Percentiles rank a stretch among this genome's conserved stretches.
Conservation (phyloP, 2,797 vertebrate genomes). For the Tenualosa ilisha region DNA sequence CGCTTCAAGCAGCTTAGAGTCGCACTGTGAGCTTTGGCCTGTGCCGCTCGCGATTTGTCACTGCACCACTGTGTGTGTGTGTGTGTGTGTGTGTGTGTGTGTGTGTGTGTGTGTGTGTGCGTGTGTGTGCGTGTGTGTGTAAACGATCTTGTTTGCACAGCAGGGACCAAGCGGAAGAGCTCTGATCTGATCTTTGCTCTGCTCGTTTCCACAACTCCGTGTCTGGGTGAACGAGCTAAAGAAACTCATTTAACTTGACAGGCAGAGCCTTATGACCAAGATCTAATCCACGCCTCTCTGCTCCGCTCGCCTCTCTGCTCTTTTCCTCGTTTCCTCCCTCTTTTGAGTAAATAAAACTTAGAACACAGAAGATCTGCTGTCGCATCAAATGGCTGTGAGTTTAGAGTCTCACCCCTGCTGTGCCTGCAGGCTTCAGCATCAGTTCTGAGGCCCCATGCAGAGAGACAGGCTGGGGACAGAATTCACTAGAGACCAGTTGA, state of each 20-base stretch:
- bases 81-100: constrained; percentile 7
- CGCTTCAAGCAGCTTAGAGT: background rate
- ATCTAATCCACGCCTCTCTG: too few relatives aligned
- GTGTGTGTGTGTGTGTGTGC: background rate
- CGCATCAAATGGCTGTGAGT: background rate
- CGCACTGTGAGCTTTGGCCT: background rate
- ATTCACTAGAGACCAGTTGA: background rate
- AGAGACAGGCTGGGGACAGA: background rate
- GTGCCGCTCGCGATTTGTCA: background rate
- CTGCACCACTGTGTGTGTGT: background rate
- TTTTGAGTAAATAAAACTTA: background rate
- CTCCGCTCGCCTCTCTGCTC: too few relatives aligned
- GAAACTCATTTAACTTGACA: too few relatives aligned
- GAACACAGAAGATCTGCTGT: background rate
- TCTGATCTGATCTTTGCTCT: background rate
- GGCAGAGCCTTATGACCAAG: too few relatives aligned
- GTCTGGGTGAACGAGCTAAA: too few relatives aligned
- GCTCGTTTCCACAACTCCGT: background rate
- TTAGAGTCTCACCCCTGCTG: background rate
- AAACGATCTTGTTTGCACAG: background rate
- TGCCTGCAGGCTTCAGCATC: background rate
- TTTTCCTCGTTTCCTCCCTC: too few relatives aligned
- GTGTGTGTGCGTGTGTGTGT: background rate
- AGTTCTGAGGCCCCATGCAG: background rate
- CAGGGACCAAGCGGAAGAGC: background rate